Percentiles rank a stretch among this genome's conserved stretches.
Conservation (phyloP, 2,888 invertebrate genomes). For the Byasa hedistus region DNA sequence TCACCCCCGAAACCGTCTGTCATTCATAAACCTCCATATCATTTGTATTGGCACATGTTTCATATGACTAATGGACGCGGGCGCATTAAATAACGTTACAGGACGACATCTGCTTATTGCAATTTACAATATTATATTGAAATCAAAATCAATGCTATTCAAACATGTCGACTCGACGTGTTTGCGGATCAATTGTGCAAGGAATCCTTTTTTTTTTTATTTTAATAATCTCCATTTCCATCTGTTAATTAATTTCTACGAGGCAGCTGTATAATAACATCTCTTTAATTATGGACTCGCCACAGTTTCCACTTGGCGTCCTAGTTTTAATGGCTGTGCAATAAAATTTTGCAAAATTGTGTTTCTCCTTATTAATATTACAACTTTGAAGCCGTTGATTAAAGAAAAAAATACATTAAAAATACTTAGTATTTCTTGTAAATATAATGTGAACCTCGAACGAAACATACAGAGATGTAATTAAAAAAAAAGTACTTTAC, state of each 20-base stretch:
- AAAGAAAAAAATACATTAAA: not conserved
- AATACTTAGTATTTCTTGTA: not conserved
- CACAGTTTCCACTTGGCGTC: constrained; percentile 32
- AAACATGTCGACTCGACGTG: constrained; percentile 10
- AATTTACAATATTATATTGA: constrained; percentile 47
- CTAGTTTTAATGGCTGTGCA: constrained; percentile 30
- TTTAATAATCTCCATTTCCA: constrained; percentile 30
- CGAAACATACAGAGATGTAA: not conserved
- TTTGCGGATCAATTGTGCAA: constrained; percentile 34
- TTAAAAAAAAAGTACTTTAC: not conserved
- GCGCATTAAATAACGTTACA: constrained; percentile 60
- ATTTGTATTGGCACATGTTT: constrained; percentile 80
- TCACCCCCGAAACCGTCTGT: constrained; percentile 58
- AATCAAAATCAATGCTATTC: constrained; percentile 31
- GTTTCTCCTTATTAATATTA: constrained; percentile 28
- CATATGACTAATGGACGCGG: constrained; percentile 76
- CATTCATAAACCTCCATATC: constrained; percentile 79
- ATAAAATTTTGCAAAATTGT: constrained; percentile 29
- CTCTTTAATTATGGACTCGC: constrained; percentile 32
- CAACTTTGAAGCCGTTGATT: constrained; percentile 2
- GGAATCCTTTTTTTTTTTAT: constrained; percentile 25
- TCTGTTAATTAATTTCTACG: constrained; percentile 31
- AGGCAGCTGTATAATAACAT: constrained; percentile 30
- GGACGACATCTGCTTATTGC: constrained; percentile 61
- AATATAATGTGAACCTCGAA: not conserved